phyloP scores from a whole-genome alignment of 2,113 vertebrate species.

The Hypanus sabinus region DNA sequence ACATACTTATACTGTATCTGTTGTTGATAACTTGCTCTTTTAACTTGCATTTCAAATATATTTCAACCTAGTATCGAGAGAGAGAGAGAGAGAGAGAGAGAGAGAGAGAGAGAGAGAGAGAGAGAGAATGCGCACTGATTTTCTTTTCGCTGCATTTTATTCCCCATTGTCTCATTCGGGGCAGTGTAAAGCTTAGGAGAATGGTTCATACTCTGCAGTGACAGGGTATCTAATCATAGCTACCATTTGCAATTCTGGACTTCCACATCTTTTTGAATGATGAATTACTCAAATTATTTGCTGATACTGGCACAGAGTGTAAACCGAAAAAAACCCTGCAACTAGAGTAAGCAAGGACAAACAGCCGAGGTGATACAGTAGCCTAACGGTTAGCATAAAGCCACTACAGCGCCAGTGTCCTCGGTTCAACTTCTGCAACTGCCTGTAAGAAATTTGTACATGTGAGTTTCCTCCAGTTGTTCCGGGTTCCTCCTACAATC shows the following conservation, averaged over 20 bases:
- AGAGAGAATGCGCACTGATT: not conserved
- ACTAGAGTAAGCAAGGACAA: not conserved
- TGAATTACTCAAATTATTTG: not conserved
- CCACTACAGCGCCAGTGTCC: too few relatives aligned
- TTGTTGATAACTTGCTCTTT: not conserved
- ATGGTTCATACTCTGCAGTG: not conserved
- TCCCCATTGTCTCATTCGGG: not conserved
- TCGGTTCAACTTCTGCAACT: too few relatives aligned
- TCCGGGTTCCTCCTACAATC: too few relatives aligned
- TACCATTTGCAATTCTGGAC: too few relatives aligned
- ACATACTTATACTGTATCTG: too few relatives aligned
- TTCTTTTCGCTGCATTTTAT: not conserved
- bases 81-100: not conserved
- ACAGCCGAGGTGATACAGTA: too few relatives aligned
- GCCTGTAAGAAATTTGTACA: too few relatives aligned
- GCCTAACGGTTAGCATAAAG: too few relatives aligned
- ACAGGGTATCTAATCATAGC: not conserved
- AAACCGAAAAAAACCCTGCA: not conserved
- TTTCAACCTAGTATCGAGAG: not conserved
- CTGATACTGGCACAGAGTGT: not conserved
- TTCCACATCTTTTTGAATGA: not conserved
- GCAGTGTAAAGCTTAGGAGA: not conserved
- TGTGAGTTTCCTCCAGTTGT: too few relatives aligned
- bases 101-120: not conserved
- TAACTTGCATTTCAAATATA: not conserved